Conservation (phyloP, 2,797 vertebrate species). For the Halcyon chelicuti region DNA sequence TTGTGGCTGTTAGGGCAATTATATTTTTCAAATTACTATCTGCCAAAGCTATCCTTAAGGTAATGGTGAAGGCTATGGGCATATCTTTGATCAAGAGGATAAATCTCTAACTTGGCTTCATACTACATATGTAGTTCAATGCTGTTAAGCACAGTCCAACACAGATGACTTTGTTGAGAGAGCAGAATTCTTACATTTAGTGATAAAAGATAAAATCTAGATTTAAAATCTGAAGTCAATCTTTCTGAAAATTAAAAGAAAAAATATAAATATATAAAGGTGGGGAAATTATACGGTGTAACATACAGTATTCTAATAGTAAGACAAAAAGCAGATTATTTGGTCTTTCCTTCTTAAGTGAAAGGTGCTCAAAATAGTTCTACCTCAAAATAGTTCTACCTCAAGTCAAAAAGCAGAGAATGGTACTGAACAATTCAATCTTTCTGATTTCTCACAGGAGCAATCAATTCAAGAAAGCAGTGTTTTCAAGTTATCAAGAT, state of each 20-base stretch:
- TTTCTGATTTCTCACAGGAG: neutral
- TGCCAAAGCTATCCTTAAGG: neutral
- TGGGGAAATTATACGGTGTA: neutral
- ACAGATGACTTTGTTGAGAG: neutral
- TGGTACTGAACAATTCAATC: neutral
- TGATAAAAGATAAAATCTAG: neutral
- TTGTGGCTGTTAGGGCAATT: neutral
- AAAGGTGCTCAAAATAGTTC: neutral
- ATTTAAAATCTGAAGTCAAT: neutral
- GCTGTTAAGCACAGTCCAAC: neutral
- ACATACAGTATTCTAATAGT: neutral
- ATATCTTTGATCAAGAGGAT: neutral
- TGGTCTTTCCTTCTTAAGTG: neutral
- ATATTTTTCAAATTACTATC: neutral
- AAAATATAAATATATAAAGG: neutral
- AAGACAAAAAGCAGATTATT: neutral
- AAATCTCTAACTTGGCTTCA: neutral
- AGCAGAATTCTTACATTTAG: neutral
- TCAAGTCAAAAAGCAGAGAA: neutral
- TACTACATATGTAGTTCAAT: neutral
- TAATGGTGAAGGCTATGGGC: neutral
- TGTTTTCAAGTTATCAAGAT: neutral
- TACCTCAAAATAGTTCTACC: neutral
- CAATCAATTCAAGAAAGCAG: slow-evolving; percentile 10
- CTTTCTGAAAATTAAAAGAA: neutral